These are phyloP conservation scores for Sphaeramia orbicularis DNA, from an alignment of 2,797 vertebrate species.

Conservation along the genomic window DNA sequence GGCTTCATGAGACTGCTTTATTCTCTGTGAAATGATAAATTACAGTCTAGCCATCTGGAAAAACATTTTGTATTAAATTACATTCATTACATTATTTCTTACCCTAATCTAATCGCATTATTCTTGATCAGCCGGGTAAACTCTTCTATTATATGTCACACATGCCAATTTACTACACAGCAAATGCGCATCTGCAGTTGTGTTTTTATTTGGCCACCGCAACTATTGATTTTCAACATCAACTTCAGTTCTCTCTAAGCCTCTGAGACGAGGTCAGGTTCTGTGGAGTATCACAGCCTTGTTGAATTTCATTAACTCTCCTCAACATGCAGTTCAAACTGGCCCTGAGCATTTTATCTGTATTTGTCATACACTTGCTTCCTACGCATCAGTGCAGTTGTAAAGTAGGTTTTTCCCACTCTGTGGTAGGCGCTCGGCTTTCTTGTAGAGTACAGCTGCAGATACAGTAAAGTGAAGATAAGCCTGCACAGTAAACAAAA, in stretches of 20 bases:
- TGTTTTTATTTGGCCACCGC: not conserved
- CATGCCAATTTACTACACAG: not conserved
- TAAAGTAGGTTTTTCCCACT: slow-evolving; percentile 33
- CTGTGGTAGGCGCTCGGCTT: slow-evolving; percentile 2
- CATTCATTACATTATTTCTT: slow-evolving; percentile 1
- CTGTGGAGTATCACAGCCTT: slow-evolving; percentile 42
- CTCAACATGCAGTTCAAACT: slow-evolving; percentile 14
- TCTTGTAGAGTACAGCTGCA: slow-evolving; percentile 33
- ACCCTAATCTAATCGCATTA: slow-evolving; percentile 15
- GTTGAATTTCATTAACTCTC: slow-evolving; percentile 55
- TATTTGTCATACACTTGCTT: slow-evolving; percentile 13
- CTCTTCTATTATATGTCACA: slow-evolving; percentile 1
- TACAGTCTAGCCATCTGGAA: not conserved
- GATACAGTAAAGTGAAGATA: slow-evolving; percentile 49
- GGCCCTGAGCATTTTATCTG: slow-evolving; percentile 1
- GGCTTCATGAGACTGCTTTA: not conserved
- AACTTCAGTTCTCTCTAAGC: slow-evolving; percentile 1
- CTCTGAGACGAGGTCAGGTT: slow-evolving; percentile 19
- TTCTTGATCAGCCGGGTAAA: slow-evolving; percentile 10
- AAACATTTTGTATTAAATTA: slow-evolving; percentile 5
- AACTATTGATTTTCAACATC: slow-evolving; percentile 26
- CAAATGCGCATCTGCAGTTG: slow-evolving; percentile 4
- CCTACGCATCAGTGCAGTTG: slow-evolving; percentile 3
- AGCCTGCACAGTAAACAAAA: slow-evolving; percentile 53
- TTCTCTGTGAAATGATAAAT: slow-evolving; percentile 5